Evolutionary conservation across 1,140 invertebrate genomes (phyloP), one percentile per base, ranked within the genome.

Genomic region (Drosophila rufa): DNA sequence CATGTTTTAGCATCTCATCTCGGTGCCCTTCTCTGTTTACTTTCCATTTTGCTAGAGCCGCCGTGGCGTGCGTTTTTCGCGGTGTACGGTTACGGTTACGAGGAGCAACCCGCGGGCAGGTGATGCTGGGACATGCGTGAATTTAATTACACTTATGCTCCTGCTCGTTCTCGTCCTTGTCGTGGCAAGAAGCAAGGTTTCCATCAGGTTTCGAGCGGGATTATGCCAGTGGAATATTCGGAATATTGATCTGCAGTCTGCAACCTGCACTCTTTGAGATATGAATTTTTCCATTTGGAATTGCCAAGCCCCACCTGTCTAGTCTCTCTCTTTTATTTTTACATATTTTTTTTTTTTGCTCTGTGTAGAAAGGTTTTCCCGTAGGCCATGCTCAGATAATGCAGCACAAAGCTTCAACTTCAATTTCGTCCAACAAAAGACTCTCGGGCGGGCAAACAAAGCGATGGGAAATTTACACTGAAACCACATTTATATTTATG

Each of bases 131-230:
- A 43, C 22, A 60, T 69, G 64, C 56, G 82, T 78, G 76, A 89
- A 86, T 86, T 86, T 86, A 86, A 86, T 86, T 86, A 86, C 68
- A 87, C 75, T 87, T 85, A 75, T 71, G 76, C 75, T 70, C 57
- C 62, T 30, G 15, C 5, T n/a, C 15, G 14, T 42, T 5, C 11
- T 14, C 38, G 12, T 79, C 25, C 7, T 48, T 38, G 67, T 33
- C 45, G 15, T 15, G 22, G 22, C 22, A 25, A 25, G 22, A 22
- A 69, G 45, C 17, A 17, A 75, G 33, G 73, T 45, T 57, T 66
- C n/a, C 50, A 38, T 43, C 27, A 6, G 27, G 6, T 30, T 43
- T 45, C 48, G 25, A 27, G 61, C 19, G 46, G 15, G n/a, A 19
- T 53, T 53, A 36, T 36, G 11, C 27, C 27, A 53, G 30, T 30